Conservation (phyloP, 2,797 vertebrate genomes). For the Oreochromis mossambicus region DNA sequence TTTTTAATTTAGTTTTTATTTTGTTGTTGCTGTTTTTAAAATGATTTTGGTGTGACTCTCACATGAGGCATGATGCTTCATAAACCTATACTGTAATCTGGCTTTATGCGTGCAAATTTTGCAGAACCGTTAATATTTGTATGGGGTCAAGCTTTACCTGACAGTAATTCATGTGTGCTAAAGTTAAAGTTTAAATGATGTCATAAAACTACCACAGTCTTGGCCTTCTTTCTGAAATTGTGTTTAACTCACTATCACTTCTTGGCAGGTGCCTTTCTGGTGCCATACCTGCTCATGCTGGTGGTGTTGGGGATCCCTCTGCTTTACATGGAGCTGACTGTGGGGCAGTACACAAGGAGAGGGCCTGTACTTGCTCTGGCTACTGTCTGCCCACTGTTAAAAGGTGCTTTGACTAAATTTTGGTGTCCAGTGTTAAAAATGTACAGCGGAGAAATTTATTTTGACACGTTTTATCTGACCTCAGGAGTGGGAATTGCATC, state of each 20-base stretch:
- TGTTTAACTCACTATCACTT: neutral
- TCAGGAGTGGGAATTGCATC: conserved; percentile 78
- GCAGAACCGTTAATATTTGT: neutral
- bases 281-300: conserved; percentile 79
- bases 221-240: neutral
- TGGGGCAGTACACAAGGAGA: conserved; percentile 74
- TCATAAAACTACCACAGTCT: neutral
- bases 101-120: neutral
- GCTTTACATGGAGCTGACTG: conserved; percentile 76
- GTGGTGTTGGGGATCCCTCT: conserved; percentile 77
- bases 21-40: neutral
- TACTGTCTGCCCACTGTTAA: conserved; percentile 73
- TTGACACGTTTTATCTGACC: neutral
- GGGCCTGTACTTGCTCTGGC: conserved; percentile 75
- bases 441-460: neutral
- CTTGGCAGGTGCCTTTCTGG: conserved; percentile 74
- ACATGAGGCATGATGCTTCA: neutral
- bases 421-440: neutral
- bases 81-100: neutral
- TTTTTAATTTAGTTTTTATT: neutral
- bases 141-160: neutral
- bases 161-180: neutral
- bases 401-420: conserved; percentile 58
- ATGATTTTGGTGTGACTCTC: neutral
- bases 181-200: conserved; percentile 5